A percentile compares a stretch with the other conserved stretches of the same genome.
phyloP scores from a whole-genome alignment of 2,888 invertebrate genomes.

The Lithophane socia region DNA sequence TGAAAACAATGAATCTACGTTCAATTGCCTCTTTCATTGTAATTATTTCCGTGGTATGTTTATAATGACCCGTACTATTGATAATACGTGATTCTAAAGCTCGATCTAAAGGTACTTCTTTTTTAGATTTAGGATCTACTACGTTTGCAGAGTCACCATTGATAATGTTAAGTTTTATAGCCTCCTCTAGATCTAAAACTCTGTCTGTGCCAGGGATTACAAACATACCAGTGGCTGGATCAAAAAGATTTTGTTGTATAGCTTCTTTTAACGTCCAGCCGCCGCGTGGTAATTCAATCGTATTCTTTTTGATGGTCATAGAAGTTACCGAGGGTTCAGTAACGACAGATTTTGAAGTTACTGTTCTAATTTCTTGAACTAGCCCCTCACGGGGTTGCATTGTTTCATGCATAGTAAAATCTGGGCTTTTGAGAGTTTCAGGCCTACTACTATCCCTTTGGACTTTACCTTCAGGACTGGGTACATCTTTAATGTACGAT shows the following conservation, averaged over 20 bases:
- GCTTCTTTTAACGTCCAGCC: conserved; percentile 96
- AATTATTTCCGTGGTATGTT: conserved; percentile 87
- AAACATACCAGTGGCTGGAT: conserved; percentile 95
- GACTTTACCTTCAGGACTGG: conserved; percentile 87
- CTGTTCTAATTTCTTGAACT: conserved; percentile 81
- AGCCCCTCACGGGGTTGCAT: conserved; percentile 74
- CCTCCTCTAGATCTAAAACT: conserved; percentile 96
- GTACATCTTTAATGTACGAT: conserved; percentile 86
- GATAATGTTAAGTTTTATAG: conserved; percentile 95
- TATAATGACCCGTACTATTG: conserved; percentile 95
- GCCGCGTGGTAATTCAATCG: conserved; percentile 94
- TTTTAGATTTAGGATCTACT: conserved; percentile 93
- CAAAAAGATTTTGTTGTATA: conserved; percentile 95
- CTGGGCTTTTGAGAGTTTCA: conserved; percentile 91
- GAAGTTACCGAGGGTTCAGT: conserved; percentile 88
- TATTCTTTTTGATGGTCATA: conserved; percentile 91
- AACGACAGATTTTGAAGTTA: conserved; percentile 83
- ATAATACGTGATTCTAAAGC: conserved; percentile 95
- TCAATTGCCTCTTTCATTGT: conserved; percentile 94
- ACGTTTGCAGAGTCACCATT: conserved; percentile 96
- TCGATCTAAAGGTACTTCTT: conserved; percentile 92
- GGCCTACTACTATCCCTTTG: conserved; percentile 88
- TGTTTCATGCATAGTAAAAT: conserved; percentile 79
- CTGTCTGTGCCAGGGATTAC: conserved; percentile 96
- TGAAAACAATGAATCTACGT: conserved; percentile 91